These are phyloP conservation scores for Cygnus buccinator DNA, from an alignment of 2,113 vertebrate genomes.

Conservation along the genomic window DNA sequence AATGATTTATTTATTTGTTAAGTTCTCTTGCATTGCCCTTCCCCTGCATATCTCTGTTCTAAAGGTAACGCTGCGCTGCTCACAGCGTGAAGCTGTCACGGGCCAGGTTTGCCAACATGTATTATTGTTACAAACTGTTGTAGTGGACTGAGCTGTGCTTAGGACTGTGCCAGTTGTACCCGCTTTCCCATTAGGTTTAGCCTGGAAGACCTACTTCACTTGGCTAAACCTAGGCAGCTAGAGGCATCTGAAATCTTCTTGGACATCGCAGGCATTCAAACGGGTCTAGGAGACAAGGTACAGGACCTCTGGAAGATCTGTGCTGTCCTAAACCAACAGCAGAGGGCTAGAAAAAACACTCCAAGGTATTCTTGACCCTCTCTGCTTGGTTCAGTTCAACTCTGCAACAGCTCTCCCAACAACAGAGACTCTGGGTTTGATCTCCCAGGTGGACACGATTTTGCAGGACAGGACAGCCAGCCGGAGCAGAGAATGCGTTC, in stretches of 20 bases:
- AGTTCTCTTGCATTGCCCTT: neutral
- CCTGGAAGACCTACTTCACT: neutral
- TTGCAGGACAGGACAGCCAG: neutral
- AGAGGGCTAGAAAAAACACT: neutral
- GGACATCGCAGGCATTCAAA: neutral
- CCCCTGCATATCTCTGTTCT: neutral
- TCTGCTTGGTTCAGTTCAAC: neutral
- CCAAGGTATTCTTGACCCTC: neutral
- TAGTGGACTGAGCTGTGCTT: neutral
- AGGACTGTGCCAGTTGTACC: neutral
- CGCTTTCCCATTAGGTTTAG: neutral
- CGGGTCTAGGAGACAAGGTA: neutral
- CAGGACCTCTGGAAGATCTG: neutral
- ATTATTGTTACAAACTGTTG: neutral
- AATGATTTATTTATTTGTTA: neutral
- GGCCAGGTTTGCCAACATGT: neutral
- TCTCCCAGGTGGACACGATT: neutral
- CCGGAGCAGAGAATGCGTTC: rapidly evolving
- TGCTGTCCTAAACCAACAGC: neutral
- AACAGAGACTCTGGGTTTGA: neutral
- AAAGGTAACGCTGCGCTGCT: neutral
- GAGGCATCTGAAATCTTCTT: neutral
- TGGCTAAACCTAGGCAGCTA: neutral
- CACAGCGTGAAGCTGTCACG: neutral
- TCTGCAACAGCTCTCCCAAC: neutral